Conservation (phyloP, 2,888 invertebrate genomes). For the Labia minor region DNA sequence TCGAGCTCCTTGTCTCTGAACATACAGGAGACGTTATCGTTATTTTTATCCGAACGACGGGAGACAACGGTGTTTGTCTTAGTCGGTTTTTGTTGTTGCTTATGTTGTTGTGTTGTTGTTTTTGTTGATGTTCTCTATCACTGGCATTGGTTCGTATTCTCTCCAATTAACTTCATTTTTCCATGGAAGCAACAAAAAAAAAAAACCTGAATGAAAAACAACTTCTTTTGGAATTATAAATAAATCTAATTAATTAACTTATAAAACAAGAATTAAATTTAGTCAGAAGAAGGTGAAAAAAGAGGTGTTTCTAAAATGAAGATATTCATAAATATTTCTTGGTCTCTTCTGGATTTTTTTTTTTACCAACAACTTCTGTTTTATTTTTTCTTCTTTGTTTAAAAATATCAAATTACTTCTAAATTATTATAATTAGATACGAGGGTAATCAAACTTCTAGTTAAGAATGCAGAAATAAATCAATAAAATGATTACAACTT, state of each 20-base stretch:
- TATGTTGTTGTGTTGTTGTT: neutral
- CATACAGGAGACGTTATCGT: neutral
- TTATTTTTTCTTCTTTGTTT: no score
- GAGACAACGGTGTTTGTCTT: slow-evolving; percentile 8
- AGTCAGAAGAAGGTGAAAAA: neutral
- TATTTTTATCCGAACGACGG: slow-evolving; percentile 3
- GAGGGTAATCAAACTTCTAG: no score
- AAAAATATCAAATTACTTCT: no score
- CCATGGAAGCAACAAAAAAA: neutral
- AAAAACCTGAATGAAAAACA: neutral
- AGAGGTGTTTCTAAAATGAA: neutral
- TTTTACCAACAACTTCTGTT: no score
- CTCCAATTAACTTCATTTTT: slow-evolving; percentile 13
- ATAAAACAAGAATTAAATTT: slow-evolving; percentile 2
- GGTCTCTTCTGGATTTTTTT: no score
- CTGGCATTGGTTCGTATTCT: neutral
- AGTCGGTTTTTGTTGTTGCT: neutral
- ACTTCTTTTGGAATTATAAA: neutral
- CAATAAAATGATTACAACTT: no score
- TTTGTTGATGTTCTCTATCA: neutral
- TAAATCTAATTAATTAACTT: slow-evolving; percentile 13
- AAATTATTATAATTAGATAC: no score
- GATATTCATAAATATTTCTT: neutral
- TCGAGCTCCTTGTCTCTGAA: neutral
- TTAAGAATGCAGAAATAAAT: no score